Conservation (phyloP, 2,113 vertebrate genomes). For the Eidolon helvum region DNA sequence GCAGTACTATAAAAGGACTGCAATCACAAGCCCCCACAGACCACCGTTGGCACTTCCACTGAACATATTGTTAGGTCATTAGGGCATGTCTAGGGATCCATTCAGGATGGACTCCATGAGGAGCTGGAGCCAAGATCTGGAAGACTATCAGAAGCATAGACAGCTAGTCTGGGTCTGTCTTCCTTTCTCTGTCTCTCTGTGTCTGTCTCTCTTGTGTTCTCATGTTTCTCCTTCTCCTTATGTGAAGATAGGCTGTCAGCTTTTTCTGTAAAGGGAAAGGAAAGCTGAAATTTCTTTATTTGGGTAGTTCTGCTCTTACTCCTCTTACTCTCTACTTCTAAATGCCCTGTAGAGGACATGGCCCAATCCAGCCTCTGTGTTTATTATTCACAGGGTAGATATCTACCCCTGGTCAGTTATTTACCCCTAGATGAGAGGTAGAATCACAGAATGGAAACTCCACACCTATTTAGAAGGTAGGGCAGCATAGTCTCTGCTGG, state of each 20-base stretch:
- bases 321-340: neutral
- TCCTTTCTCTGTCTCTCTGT: neutral
- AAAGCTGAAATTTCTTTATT: neutral
- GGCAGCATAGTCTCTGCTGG: neutral
- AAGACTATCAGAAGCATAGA: neutral
- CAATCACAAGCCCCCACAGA: too few species aligned
- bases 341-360: neutral
- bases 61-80: neutral
- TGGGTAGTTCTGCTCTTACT: neutral
- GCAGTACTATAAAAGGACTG: neutral
- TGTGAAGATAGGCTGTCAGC: neutral
- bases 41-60: neutral
- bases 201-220: neutral
- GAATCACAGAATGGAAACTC: neutral
- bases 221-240: neutral
- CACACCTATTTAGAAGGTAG: neutral
- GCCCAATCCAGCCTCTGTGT: neutral
- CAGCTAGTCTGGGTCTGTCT: neutral
- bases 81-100: neutral
- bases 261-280: neutral
- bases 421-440: neutral
- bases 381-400: neutral
- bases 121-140: neutral
- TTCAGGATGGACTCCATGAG: neutral
- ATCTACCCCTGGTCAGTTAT: neutral